phyloP scores from a whole-genome alignment of 2,113 vertebrate genomes.

The Gymnobelideus leadbeateri region DNA sequence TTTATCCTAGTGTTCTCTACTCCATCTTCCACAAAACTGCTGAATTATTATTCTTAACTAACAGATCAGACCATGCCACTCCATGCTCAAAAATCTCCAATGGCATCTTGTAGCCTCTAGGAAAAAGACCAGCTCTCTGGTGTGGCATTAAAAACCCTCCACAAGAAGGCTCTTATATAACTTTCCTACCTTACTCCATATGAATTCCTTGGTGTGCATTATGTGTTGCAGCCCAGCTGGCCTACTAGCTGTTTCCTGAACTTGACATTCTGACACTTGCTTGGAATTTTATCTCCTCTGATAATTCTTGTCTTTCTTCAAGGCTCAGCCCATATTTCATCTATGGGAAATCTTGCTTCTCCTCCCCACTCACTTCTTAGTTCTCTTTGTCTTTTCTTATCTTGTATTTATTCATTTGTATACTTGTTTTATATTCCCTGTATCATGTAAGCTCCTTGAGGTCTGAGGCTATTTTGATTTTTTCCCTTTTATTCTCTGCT shows the following conservation, averaged over 20 bases:
- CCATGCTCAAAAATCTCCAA: background rate
- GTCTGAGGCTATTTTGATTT: background rate
- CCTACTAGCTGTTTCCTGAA: background rate
- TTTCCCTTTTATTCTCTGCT: background rate
- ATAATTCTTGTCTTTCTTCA: background rate
- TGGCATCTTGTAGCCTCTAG: background rate
- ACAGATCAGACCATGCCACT: background rate
- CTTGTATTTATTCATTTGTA: background rate
- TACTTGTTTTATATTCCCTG: background rate
- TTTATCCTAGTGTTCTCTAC: background rate
- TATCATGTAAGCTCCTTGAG: background rate
- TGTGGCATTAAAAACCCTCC: too few species aligned
- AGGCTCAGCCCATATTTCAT: background rate
- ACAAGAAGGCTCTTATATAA: background rate
- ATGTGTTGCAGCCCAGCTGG: too few species aligned
- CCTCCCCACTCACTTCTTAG: background rate
- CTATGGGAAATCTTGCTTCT: background rate
- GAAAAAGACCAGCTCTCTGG: background rate
- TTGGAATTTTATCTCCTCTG: background rate
- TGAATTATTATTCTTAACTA: background rate
- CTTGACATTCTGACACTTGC: background rate
- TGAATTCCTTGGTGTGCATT: background rate
- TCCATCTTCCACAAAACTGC: background rate
- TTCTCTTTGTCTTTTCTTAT: background rate
- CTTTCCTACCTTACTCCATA: background rate